Percentiles rank a stretch among this genome's conserved stretches.
phyloP scores from a whole-genome alignment of 2,113 vertebrate genomes.

The Buteo buteo region DNA sequence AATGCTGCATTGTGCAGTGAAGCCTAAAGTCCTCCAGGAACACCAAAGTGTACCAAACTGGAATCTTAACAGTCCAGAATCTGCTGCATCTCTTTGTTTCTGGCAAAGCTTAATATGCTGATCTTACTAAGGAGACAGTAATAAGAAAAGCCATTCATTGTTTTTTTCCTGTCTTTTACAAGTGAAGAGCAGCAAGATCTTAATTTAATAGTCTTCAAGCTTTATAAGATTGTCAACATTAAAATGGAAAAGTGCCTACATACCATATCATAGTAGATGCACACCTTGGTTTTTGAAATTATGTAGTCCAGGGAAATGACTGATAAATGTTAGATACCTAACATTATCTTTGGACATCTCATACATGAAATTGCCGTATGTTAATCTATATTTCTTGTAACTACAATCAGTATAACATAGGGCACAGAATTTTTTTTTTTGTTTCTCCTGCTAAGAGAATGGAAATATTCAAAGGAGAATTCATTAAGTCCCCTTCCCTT shows the following conservation, averaged over 20 bases:
- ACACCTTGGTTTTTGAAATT: not conserved
- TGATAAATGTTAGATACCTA: not conserved
- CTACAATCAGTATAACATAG: not conserved
- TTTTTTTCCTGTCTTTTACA: not conserved
- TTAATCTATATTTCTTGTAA: not conserved
- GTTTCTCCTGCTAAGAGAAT: not conserved
- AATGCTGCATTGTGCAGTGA: not conserved
- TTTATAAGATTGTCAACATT: not conserved
- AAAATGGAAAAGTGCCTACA: not conserved
- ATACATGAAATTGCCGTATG: not conserved
- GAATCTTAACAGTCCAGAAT: not conserved
- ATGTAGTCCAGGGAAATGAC: not conserved
- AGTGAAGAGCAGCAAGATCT: not conserved
- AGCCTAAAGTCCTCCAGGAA: not conserved
- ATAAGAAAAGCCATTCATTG: fast-evolving
- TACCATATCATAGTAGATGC: not conserved
- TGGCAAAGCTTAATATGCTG: not conserved
- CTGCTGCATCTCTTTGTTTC: not conserved
- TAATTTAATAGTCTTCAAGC: not conserved
- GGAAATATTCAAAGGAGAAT: not conserved
- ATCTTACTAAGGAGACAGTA: not conserved
- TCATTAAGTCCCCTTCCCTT: not conserved
- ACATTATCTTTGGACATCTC: not conserved
- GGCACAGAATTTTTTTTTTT: not conserved
- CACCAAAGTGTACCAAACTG: not conserved